Evolutionary conservation across 2,797 vertebrate genomes (phyloP), one percentile per base, ranked within the genome.

Genomic region (Trachops cirrhosus): DNA sequence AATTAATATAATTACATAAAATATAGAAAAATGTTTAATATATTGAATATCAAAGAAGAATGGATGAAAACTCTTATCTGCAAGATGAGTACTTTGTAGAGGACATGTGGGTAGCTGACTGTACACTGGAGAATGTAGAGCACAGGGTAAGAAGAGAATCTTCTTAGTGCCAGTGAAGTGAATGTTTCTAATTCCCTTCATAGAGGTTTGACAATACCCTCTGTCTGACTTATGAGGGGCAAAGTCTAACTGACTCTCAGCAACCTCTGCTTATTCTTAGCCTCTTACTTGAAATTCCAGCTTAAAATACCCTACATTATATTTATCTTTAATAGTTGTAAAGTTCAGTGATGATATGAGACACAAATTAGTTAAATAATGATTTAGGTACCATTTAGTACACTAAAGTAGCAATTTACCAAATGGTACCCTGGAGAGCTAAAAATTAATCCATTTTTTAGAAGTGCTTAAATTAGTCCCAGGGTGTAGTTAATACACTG

Each of bases 381-480:
- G 78, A 97, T 87, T 93, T 91, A 95, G 74, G 46, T 94, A 73
- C 26, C 34, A 86, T 77, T 96, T 95, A 94, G 89, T 92, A 48
- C 26, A 74, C 62, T 79, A 88, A 93, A 70, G 50, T 22, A 83
- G 70, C 74, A 88, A 91, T 88, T 95, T 95, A 68, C 79, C 37
- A 91, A 93, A 92, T 70, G 34, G 34, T 57, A 74, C 68, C 68
- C 44, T 48, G 64, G 68, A 94, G 68, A 22, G 50, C 48, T 90
- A 75, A 97, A 96, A 74, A 70, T 91, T 91, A 95, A 93, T 95
- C n/a, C 12, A 46, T 68, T 85, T 93, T 96, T 44, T 90, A 79
- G 2, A 91, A 79, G 29, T 91, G 15, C 8, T 5, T 83, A 91
- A 92, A 96, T 95, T 93, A 96, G 95, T 95, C 86, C 54, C 73